These are phyloP conservation scores for Centropus unirufus DNA, from an alignment of 2,113 vertebrate species.

Conservation along the genomic window DNA sequence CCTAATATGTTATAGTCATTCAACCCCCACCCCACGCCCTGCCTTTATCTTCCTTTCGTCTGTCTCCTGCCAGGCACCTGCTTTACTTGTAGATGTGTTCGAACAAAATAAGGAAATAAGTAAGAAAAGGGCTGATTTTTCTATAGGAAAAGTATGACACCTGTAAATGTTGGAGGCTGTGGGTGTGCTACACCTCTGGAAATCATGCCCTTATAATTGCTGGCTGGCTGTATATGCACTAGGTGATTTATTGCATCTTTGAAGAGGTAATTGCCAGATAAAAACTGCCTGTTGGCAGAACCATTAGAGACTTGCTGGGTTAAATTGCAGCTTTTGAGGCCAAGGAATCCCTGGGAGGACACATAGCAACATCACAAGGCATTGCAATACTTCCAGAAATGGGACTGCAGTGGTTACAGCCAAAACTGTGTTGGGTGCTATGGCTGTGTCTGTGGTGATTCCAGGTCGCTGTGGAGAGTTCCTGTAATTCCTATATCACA, in stretches of 20 bases:
- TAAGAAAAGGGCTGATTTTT: neutral
- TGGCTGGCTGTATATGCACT: neutral
- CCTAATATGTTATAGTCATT: neutral
- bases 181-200: neutral
- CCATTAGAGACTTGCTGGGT: neutral
- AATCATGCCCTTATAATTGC: neutral
- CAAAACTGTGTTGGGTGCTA: fast-evolving
- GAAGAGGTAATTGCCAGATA: slow-evolving; percentile 19
- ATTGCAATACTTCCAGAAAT: neutral
- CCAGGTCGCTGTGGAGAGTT: neutral
- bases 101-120: neutral
- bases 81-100: neutral
- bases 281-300: slow-evolving; percentile 16
- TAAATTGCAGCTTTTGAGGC: neutral
- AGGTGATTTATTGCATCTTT: neutral
- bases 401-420: neutral
- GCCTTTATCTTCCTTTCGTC: neutral
- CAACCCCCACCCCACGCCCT: neutral
- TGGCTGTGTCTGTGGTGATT: neutral
- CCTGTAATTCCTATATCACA: fast-evolving
- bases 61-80: neutral
- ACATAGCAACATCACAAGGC: neutral
- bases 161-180: neutral
- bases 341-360: neutral
- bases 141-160: fast-evolving